Percentiles rank a stretch among this genome's conserved stretches.
Conservation (phyloP, 2,888 invertebrate genomes). For the Rhagium mordax region DNA sequence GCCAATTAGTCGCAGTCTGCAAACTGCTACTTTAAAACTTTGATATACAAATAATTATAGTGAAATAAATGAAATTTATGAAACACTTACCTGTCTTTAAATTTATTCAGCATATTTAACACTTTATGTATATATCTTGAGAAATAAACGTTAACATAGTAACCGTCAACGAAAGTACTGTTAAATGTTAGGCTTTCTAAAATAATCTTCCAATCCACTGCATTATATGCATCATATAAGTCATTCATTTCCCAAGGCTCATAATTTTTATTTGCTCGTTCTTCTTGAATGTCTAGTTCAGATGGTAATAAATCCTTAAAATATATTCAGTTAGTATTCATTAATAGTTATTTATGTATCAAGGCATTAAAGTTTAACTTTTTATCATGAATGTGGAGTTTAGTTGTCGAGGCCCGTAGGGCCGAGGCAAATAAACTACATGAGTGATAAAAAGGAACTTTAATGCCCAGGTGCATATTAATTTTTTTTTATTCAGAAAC, state of each 20-base stretch:
- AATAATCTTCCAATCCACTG: conserved; percentile 4
- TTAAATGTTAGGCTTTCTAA: conserved; percentile 10
- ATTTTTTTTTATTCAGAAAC: no score
- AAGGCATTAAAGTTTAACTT: no score
- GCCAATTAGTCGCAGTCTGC: no score
- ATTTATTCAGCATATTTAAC: not conserved
- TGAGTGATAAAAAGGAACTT: no score
- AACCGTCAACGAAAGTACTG: not conserved
- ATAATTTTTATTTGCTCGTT: not conserved
- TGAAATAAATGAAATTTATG: no score
- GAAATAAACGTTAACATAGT: not conserved
- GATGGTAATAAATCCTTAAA: not conserved
- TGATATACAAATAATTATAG: no score
- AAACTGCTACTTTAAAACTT: no score
- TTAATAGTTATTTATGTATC: no score
- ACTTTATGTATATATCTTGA: not conserved
- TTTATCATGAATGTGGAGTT: no score
- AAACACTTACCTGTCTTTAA: conserved; percentile 4
- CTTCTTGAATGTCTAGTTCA: not conserved
- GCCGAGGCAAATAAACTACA: no score
- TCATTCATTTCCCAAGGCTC: not conserved
- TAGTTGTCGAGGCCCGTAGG: no score
- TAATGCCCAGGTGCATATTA: no score
- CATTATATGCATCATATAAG: not conserved
- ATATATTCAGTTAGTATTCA: not conserved